These are phyloP conservation scores for Dicerorhinus sumatrensis DNA, from an alignment of 2,113 vertebrate genomes.

Conservation along the genomic window DNA sequence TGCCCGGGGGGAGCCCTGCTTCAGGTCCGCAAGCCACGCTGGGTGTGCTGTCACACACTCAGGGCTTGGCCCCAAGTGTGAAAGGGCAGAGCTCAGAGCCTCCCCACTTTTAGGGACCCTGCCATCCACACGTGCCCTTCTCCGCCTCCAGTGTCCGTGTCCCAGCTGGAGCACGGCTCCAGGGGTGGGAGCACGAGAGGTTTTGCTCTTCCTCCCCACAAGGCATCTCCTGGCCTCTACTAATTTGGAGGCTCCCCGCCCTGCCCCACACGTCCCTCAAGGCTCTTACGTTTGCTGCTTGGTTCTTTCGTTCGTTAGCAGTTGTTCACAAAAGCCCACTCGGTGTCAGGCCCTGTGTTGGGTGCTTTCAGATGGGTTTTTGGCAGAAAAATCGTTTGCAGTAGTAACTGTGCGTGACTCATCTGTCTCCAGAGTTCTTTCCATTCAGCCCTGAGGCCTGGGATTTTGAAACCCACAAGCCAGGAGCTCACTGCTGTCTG, in stretches of 20 bases:
- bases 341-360: background rate
- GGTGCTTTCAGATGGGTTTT: background rate
- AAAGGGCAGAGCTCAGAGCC: background rate
- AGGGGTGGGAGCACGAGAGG: background rate
- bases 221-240: background rate
- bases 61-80: background rate
- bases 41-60: background rate
- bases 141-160: background rate
- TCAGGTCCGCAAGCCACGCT: background rate
- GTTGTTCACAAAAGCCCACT: background rate
- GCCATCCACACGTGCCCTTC: accelerated
- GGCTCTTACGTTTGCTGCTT: background rate
- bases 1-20: background rate
- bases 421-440: conserved; percentile 56
- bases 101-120: background rate
- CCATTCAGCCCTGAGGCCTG: background rate
- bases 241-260: background rate
- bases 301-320: background rate
- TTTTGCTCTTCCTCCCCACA: background rate
- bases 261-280: background rate
- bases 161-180: background rate
- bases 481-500: background rate
- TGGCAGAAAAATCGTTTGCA: background rate
- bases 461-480: conserved; percentile 44
- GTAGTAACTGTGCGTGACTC: conserved; percentile 29